Evolutionary conservation across 2,113 vertebrate species (phyloP).

Genomic region (Caracal caracal): DNA sequence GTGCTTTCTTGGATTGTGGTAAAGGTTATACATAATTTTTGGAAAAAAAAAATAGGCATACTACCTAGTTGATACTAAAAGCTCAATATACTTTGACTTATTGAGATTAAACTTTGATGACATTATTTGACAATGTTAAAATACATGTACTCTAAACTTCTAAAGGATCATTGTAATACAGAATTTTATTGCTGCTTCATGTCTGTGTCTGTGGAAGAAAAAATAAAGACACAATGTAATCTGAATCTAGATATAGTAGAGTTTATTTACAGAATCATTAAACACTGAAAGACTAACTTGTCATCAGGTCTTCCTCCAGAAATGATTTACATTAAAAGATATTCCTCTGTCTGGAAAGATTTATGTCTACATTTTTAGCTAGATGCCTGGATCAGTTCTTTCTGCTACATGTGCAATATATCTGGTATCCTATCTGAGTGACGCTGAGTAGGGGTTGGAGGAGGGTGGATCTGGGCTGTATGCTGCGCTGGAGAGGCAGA

Average conservation of each 20-base stretch:
- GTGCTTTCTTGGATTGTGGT: neutral
- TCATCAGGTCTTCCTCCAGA: neutral
- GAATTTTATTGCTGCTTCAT: neutral
- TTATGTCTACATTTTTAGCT: neutral
- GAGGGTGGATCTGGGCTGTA: neutral
- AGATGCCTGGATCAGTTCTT: neutral
- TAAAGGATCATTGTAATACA: neutral
- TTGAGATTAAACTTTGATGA: neutral
- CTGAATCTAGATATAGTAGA: neutral
- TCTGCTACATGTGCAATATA: neutral
- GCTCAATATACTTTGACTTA: neutral
- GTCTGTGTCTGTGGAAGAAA: neutral
- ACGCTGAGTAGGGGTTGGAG: neutral
- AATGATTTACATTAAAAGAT: neutral
- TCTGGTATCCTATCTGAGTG: neutral
- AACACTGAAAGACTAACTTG: neutral
- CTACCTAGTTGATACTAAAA: neutral
- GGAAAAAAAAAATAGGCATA: neutral
- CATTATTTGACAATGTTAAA: constrained; percentile 12
- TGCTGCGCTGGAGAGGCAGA: neutral
- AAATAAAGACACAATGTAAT: neutral
- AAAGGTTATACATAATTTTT: neutral
- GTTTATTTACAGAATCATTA: neutral
- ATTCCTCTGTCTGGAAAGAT: neutral
- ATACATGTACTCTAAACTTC: neutral